Evolutionary conservation across 2,888 invertebrate species (phyloP).

Genomic region (Hesperia comma): DNA sequence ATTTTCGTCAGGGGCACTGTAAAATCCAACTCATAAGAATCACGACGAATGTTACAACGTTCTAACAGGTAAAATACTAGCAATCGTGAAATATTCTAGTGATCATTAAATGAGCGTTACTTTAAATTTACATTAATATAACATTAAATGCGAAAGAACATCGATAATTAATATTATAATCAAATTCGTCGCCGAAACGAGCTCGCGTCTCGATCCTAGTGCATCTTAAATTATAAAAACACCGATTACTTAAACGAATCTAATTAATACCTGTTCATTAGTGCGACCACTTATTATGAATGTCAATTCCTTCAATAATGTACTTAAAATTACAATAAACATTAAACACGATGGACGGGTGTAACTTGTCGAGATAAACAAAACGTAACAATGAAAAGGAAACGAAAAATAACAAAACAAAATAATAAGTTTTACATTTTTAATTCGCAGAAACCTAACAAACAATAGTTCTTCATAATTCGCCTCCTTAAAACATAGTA

Average conservation of each 20-base stretch:
- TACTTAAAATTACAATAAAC: slow-evolving; percentile 79
- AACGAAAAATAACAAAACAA: slow-evolving; percentile 71
- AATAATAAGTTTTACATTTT: slow-evolving; percentile 80
- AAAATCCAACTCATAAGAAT: neutral
- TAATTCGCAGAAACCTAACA: slow-evolving; percentile 85
- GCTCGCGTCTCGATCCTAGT: slow-evolving; percentile 59
- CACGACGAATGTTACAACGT: slow-evolving; percentile 1
- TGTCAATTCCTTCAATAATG: slow-evolving; percentile 76
- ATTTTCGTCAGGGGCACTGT: slow-evolving; percentile 11
- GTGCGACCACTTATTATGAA: slow-evolving; percentile 69
- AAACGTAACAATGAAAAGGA: slow-evolving; percentile 53
- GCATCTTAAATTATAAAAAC: slow-evolving; percentile 76
- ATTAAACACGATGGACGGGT: slow-evolving; percentile 83
- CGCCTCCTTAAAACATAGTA: slow-evolving; percentile 84
- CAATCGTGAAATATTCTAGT: slow-evolving; percentile 54
- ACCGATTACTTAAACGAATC: slow-evolving; percentile 64
- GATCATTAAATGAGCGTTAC: slow-evolving; percentile 67
- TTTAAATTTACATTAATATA: slow-evolving; percentile 61
- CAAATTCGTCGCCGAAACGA: slow-evolving; percentile 68
- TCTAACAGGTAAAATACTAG: slow-evolving; percentile 2
- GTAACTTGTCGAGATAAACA: slow-evolving; percentile 76
- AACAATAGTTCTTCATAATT: slow-evolving; percentile 82
- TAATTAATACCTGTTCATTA: slow-evolving; percentile 61
- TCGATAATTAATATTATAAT: slow-evolving; percentile 56
- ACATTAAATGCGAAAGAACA: slow-evolving; percentile 69